Conservation (phyloP, 2,888 invertebrate species). For the Drosophila greeni region DNA sequence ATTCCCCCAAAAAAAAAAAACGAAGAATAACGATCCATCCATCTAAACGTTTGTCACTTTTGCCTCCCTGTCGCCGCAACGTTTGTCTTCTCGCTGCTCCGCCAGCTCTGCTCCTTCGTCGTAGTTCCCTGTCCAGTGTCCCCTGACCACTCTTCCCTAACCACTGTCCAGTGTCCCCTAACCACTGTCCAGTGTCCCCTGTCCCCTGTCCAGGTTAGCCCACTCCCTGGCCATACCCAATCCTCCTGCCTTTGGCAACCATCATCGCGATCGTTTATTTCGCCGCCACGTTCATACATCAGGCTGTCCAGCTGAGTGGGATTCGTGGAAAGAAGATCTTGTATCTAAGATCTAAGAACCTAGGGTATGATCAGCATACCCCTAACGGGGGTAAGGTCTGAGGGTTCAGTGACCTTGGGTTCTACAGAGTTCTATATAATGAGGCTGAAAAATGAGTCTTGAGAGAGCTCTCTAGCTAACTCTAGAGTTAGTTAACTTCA, state of each 20-base stretch:
- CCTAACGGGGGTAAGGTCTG: background rate
- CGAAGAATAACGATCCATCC: conserved; percentile 69
- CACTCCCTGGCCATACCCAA: background rate
- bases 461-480: too few relatives aligned
- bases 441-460: too few relatives aligned
- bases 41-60: conserved; percentile 73
- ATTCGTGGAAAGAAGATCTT: conserved; percentile 28
- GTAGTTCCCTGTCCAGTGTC: too few relatives aligned
- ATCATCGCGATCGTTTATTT: conserved; percentile 61
- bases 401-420: conserved; percentile 1
- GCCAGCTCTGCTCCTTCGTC: conserved; percentile 67
- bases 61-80: conserved; percentile 69
- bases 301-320: conserved; percentile 52
- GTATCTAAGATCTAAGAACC: conserved; percentile 18
- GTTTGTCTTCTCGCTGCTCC: conserved; percentile 64
- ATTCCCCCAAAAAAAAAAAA: conserved; percentile 50
- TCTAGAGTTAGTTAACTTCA: background rate
- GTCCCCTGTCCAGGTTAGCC: too few relatives aligned
- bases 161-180: too few relatives aligned
- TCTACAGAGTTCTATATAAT: background rate
- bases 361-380: background rate
- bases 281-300: conserved; percentile 50
- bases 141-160: too few relatives aligned
- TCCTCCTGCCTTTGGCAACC: conserved; percentile 29
- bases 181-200: too few relatives aligned